A percentile compares a stretch with the other conserved stretches of the same genome.
Evolutionary conservation across 1,140 invertebrate species (phyloP).

Genomic region (Drosophila auraria): DNA sequence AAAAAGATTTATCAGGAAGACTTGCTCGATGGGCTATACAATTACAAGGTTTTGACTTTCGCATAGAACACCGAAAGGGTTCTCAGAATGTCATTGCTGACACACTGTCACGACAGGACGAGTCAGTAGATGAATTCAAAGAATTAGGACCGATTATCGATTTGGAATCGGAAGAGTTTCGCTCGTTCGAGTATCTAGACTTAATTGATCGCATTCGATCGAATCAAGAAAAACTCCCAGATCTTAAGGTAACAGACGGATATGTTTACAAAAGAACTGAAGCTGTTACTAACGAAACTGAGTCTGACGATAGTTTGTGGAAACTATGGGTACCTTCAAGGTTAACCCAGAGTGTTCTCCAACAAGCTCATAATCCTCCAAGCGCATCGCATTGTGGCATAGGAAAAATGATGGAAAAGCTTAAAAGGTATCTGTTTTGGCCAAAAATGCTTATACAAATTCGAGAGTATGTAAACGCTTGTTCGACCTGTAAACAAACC

Average conservation of each 20-base stretch:
- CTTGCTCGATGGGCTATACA: neutral
- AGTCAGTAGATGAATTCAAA: no score
- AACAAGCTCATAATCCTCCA: neutral
- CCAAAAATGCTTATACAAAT: neutral
- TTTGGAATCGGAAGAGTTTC: no score
- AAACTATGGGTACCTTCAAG: neutral
- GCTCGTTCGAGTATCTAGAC: no score
- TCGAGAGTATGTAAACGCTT: no score
- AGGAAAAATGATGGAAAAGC: neutral
- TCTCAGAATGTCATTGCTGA: neutral
- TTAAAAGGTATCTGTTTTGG: neutral
- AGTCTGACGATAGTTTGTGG: neutral
- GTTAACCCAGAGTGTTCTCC: neutral
- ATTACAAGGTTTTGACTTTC: neutral
- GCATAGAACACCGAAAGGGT: neutral
- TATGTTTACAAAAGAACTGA: no score
- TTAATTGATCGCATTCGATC: no score
- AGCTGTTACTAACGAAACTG: no score
- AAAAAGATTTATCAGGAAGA: constrained; percentile 1
- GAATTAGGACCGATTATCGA: no score
- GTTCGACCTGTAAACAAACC: no score
- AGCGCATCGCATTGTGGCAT: neutral
- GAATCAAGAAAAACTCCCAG: no score
- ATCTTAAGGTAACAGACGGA: no score
- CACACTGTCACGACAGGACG: no score